These are phyloP conservation scores for Cancer borealis DNA, from an alignment of 2,888 invertebrate species.

Conservation along the genomic window DNA sequence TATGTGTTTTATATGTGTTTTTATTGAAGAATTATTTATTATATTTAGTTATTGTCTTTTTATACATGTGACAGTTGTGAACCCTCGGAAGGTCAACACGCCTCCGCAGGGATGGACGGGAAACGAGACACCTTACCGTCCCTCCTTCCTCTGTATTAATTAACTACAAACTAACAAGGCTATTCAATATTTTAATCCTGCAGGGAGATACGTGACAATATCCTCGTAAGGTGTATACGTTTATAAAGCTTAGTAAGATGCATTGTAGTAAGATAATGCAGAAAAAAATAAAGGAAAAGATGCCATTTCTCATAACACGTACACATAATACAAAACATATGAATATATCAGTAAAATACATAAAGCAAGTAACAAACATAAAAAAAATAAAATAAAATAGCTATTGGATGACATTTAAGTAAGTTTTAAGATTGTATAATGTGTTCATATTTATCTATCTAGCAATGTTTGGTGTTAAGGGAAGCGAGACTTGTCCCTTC, in stretches of 20 bases:
- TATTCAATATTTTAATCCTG: not conserved
- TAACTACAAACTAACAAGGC: not conserved
- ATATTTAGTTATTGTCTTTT: too few species aligned
- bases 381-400: too few species aligned
- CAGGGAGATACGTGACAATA: not conserved
- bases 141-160: not conserved
- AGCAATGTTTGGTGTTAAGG: constrained; percentile 14
- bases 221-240: not conserved
- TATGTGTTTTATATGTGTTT: too few species aligned
- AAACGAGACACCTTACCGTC: constrained; percentile 43
- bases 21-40: too few species aligned
- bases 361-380: too few species aligned
- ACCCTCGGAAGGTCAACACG: constrained; percentile 70
- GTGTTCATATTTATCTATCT: not conserved
- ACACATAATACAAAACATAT: not conserved
- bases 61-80: constrained; percentile 1
- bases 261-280: not conserved
- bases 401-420: too few species aligned
- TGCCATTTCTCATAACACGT: not conserved
- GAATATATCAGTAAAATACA: not conserved
- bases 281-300: not conserved
- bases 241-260: not conserved
- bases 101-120: constrained; percentile 60
- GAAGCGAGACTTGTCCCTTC: constrained; percentile 33
- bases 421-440: not conserved